Evolutionary conservation across 2,888 invertebrate species (phyloP).

Genomic region (Antheraea assamensis): DNA sequence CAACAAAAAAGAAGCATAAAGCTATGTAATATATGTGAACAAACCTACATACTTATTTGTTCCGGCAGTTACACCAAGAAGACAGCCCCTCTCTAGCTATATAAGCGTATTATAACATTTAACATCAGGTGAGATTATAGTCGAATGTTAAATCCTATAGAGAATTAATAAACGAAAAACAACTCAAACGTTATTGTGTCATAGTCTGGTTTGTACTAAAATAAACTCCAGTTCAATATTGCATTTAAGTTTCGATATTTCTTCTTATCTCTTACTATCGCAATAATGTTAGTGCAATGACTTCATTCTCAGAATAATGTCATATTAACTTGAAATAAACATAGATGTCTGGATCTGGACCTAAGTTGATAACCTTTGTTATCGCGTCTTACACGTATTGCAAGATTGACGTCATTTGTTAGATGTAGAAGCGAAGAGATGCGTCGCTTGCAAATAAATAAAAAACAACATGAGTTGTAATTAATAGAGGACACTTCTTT

Average conservation of each 20-base stretch:
- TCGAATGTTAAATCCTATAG: background rate
- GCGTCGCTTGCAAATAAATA: no score
- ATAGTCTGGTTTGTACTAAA: background rate
- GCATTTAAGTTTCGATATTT: background rate
- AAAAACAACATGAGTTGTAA: no score
- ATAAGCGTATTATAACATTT: no score
- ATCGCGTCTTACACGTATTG: constrained; percentile 16
- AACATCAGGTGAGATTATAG: background rate
- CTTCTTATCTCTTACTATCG: background rate
- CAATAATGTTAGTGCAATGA: constrained; percentile 1
- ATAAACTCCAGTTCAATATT: background rate
- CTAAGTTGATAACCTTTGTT: constrained; percentile 22
- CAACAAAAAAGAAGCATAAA: no score
- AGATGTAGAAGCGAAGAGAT: background rate
- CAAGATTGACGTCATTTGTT: background rate
- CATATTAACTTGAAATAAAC: constrained; percentile 15
- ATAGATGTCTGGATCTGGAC: constrained; percentile 19
- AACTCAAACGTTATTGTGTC: background rate
- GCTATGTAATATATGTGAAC: no score
- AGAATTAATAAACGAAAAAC: background rate
- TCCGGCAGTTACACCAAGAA: no score
- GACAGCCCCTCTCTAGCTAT: no score
- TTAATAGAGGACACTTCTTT: no score
- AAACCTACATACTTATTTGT: no score
- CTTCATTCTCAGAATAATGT: constrained; percentile 19